Evolutionary conservation across 2,113 vertebrate genomes (phyloP).

Genomic region (Daphoenositta chrysoptera): DNA sequence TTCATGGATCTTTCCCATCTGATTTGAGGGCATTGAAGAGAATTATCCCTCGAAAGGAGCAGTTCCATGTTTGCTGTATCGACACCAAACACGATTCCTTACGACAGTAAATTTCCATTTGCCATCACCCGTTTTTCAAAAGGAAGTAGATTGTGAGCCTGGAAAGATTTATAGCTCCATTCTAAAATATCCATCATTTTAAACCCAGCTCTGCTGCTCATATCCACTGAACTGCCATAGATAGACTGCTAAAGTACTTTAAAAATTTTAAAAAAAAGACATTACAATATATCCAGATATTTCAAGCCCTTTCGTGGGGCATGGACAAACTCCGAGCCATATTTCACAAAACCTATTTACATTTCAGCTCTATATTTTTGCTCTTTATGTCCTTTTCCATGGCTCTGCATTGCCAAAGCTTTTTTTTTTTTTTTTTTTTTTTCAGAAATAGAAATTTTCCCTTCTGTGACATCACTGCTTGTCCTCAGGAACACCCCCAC

Average conservation of each 20-base stretch:
- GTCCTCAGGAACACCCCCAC: slow-evolving; percentile 43
- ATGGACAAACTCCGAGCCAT: neutral
- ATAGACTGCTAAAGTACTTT: slow-evolving; percentile 60
- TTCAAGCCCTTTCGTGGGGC: slow-evolving; percentile 32
- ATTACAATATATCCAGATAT: slow-evolving; percentile 51
- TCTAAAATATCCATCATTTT: slow-evolving; percentile 56
- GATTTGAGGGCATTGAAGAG: neutral
- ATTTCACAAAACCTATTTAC: slow-evolving; percentile 48
- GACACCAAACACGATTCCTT: neutral
- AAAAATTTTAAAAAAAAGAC: neutral
- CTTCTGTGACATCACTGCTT: slow-evolving; percentile 33
- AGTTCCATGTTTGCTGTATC: neutral
- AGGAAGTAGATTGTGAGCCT: slow-evolving; percentile 25
- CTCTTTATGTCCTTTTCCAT: slow-evolving; percentile 40
- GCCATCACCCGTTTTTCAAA: neutral
- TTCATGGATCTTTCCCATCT: neutral
- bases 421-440: neutral
- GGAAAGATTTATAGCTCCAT: slow-evolving; percentile 39
- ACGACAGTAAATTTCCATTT: slow-evolving; percentile 7
- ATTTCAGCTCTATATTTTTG: slow-evolving; percentile 4
- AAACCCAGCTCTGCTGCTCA: neutral
- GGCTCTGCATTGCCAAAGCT: neutral
- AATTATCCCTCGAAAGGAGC: neutral
- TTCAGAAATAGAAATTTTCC: slow-evolving; percentile 14
- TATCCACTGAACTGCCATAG: slow-evolving; percentile 2